These are phyloP conservation scores for Gobionotothen gibberifrons DNA, from an alignment of 2,797 vertebrate species.

Conservation along the genomic window DNA sequence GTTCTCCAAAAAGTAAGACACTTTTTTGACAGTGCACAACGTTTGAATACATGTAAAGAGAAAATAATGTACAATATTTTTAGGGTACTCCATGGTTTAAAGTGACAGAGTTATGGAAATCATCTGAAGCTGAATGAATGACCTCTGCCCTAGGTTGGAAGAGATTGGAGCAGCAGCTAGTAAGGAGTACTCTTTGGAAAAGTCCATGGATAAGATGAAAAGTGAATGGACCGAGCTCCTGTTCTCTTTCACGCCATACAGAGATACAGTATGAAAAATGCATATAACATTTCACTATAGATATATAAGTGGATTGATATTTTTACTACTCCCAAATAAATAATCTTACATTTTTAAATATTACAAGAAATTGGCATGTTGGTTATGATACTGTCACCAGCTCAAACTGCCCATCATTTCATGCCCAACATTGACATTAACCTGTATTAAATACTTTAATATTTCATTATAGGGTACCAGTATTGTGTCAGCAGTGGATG, in stretches of 20 bases:
- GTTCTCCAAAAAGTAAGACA: slow-evolving; percentile 87
- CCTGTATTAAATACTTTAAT: slow-evolving; percentile 23
- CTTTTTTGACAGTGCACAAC: neutral
- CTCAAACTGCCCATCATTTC: neutral
- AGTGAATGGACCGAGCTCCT: slow-evolving; percentile 85
- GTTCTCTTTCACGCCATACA: slow-evolving; percentile 87
- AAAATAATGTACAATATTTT: neutral
- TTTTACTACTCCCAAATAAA: neutral
- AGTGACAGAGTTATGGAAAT: neutral
- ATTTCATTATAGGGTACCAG: slow-evolving; percentile 83
- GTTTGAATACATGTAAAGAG: neutral
- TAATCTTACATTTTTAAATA: slow-evolving; percentile 12
- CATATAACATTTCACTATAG: slow-evolving; percentile 10
- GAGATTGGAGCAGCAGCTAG: slow-evolving; percentile 89
- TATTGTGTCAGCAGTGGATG: slow-evolving; percentile 90
- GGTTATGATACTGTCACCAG: neutral
- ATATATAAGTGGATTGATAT: neutral
- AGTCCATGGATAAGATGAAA: slow-evolving; percentile 93
- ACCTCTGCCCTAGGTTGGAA: slow-evolving; percentile 84
- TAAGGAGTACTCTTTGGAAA: slow-evolving; percentile 93
- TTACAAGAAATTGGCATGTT: slow-evolving; percentile 2
- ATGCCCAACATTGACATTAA: neutral
- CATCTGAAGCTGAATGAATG: neutral
- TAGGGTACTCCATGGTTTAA: neutral
- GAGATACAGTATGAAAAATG: slow-evolving; percentile 87